Percentiles rank a stretch among this genome's conserved stretches.
Conservation (phyloP, 2,797 vertebrate species). For the Sebastes ruberrimus region DNA sequence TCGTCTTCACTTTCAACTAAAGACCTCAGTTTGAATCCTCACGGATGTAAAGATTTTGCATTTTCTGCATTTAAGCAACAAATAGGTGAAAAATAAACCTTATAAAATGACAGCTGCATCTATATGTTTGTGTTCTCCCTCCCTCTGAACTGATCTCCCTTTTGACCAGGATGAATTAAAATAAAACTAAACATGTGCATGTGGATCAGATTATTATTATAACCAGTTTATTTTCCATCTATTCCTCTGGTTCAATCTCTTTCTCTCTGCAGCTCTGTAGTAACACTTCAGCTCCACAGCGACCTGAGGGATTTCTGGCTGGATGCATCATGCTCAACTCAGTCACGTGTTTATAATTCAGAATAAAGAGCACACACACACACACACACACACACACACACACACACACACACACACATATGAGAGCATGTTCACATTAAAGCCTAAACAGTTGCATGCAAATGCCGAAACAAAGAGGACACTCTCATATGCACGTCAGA, state of each 20-base stretch:
- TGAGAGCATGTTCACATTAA: constrained; percentile 53
- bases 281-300: constrained; percentile 68
- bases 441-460: constrained; percentile 56
- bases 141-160: not conserved
- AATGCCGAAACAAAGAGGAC: constrained; percentile 59
- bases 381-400: constrained; percentile 1
- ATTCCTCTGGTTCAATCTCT: not conserved
- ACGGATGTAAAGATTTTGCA: not conserved
- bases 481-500: constrained; percentile 47
- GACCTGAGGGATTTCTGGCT: constrained; percentile 76
- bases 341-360: constrained; percentile 76
- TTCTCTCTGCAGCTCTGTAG: constrained; percentile 48
- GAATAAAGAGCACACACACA: constrained; percentile 45
- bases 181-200: constrained; percentile 53
- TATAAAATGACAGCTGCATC: constrained; percentile 12
- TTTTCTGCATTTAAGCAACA: not conserved
- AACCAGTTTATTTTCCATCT: constrained; percentile 63
- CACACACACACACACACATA: not conserved
- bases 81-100: not conserved
- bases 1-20: not conserved
- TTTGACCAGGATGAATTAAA: constrained; percentile 30
- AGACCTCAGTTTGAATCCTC: not conserved
- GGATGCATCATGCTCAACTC: constrained; percentile 67
- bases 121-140: not conserved
- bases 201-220: constrained; percentile 62